Evolutionary conservation across 2,888 invertebrate genomes (phyloP).

Genomic region (Entomobrya proxima): DNA sequence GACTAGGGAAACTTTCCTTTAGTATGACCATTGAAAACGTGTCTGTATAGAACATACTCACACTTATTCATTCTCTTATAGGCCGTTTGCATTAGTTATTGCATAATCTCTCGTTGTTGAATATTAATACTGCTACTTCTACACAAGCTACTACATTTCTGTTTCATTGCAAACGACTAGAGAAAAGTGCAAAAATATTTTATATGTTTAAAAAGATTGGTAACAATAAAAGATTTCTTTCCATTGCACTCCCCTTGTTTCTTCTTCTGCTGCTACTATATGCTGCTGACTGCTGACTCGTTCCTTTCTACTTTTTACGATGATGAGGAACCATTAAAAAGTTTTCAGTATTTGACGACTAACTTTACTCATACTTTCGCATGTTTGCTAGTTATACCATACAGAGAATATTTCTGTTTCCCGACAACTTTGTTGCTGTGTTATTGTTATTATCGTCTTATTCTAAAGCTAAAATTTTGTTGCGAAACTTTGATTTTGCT

Average conservation of each 20-base stretch:
- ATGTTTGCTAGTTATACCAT: not conserved
- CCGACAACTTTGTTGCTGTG: not conserved
- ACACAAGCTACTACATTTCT: constrained; percentile 1
- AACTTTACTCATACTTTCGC: not conserved
- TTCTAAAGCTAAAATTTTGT: constrained; percentile 5
- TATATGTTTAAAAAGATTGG: not conserved
- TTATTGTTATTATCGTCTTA: constrained; percentile 21
- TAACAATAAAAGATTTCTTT: constrained; percentile 1
- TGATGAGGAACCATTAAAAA: constrained; percentile 33
- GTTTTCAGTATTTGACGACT: constrained; percentile 22
- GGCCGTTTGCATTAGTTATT: constrained; percentile 10
- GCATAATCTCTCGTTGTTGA: constrained; percentile 2
- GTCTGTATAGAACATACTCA: not conserved
- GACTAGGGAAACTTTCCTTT: not conserved
- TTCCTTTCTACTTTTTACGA: not conserved
- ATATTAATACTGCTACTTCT: not conserved
- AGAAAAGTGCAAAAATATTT: constrained; percentile 30
- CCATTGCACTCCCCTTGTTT: not conserved
- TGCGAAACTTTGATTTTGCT: constrained; percentile 2
- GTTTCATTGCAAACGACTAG: constrained; percentile 3
- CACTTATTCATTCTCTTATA: not conserved
- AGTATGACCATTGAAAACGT: not conserved
- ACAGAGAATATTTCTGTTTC: not conserved
- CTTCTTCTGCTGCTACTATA: not conserved
- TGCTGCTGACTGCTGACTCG: not conserved